phyloP scores from a whole-genome alignment of 2,888 invertebrate genomes.

The Lamellibrachia columna region DNA sequence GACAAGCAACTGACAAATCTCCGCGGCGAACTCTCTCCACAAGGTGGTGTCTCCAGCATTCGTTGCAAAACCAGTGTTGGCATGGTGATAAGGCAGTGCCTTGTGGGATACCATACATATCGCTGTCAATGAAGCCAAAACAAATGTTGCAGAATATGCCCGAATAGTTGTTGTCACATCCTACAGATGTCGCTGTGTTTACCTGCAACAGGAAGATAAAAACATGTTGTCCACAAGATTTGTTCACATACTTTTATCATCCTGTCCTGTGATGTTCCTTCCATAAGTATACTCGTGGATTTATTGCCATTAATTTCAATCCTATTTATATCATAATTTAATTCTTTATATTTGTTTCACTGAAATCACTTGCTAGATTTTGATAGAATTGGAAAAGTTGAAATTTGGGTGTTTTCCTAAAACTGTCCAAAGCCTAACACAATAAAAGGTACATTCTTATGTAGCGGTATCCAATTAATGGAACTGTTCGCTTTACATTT shows the following conservation, averaged over 20 bases:
- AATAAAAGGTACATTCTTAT: not conserved
- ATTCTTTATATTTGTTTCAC: too few species aligned
- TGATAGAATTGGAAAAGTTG: too few species aligned
- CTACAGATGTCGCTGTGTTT: not conserved
- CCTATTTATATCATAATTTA: not conserved
- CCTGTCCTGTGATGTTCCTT: not conserved
- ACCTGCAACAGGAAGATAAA: not conserved
- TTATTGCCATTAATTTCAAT: not conserved
- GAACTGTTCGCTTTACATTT: not conserved
- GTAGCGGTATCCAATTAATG: not conserved
- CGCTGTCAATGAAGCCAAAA: constrained; percentile 19
- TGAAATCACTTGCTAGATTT: too few species aligned
- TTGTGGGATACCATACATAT: not conserved
- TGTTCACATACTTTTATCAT: not conserved
- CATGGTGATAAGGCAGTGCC: constrained; percentile 37
- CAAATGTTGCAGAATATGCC: constrained; percentile 26
- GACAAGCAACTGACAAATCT: constrained; percentile 32
- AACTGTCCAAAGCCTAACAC: too few species aligned
- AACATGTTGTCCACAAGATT: not conserved
- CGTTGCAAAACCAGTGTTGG: constrained; percentile 43
- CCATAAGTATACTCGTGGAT: not conserved
- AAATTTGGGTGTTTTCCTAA: too few species aligned
- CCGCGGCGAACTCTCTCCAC: constrained; percentile 32
- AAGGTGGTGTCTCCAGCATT: constrained; percentile 41
- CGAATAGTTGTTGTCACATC: not conserved